Base-by-base conservation (phyloP, 2,888 invertebrate species). In the Azorinus chamasolen region DNA sequence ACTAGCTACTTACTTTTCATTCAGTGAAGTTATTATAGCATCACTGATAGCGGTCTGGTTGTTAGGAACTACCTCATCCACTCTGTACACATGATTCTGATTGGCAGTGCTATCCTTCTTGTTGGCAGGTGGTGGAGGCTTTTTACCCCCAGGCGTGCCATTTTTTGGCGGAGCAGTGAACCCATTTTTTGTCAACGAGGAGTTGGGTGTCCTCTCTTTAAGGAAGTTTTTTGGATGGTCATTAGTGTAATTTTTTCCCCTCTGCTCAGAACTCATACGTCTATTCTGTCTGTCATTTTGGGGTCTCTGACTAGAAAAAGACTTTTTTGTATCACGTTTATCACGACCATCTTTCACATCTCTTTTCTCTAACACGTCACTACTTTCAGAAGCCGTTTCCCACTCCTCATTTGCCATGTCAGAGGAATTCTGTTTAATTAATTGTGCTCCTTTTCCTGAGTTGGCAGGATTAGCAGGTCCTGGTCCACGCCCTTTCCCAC, bases 311-410 rank as follows among this genome's bases (percentile, higher is more conserved):
- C 90, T 91, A 50, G 93, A 92, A 78, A 92, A 93, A 83, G 92
- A 92, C 78, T 92, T 93, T 86, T 92, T 92, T 14, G 76, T 83
- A 75, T 86, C 86, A 70, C 85, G 83, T 55, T 83, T 84, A 57
- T 86, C 86, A 39, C 84, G 83, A 63, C 74, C 74, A 71, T 89
- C 89, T 61, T 87, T 85, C 43, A 76, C 63, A 62, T 90, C 91
- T 62, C 71, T 75, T 66, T 89, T 88, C 14, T 90, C 89, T 16
- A 90, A 89, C 53, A 93, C 88, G 85, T 94, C 96, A 92, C 96
- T 96, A 94, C 96, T 96, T 93, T 97, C 97, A 8, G 96, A 96
- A 20, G 94, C 94, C 1, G 96, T 96, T 92, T 96, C 97, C 96
- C 96, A 96, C 88, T 96, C 94, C 65, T 92, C 91, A 89, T 93